phyloP scores from a whole-genome alignment of 2,888 invertebrate genomes.

The Pharmacophagus antenor region DNA sequence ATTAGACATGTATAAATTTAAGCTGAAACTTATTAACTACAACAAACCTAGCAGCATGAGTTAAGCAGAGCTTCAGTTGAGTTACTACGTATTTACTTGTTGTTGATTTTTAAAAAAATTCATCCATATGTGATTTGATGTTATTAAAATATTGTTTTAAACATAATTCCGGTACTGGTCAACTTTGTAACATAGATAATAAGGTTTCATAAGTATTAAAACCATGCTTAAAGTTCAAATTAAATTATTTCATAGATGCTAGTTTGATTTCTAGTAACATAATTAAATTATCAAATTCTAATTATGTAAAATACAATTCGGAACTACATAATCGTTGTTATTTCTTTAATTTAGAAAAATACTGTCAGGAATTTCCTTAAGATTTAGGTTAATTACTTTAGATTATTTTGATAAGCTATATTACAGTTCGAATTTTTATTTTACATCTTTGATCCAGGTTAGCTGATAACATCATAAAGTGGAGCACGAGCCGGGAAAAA shows the following conservation, averaged over 20 bases:
- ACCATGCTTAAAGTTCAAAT: too few species aligned
- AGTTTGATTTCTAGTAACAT: background rate
- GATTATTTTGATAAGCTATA: background rate
- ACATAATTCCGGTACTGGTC: background rate
- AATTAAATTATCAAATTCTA: background rate
- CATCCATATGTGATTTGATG: too few species aligned
- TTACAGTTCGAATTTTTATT: background rate
- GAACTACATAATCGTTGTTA: too few species aligned
- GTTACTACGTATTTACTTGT: slow-evolving; percentile 6
- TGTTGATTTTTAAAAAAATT: background rate
- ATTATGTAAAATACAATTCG: too few species aligned
- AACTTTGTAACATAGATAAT: background rate
- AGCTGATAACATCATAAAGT: slow-evolving; percentile 22
- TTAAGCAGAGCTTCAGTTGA: slow-evolving; percentile 28
- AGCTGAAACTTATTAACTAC: too few species aligned
- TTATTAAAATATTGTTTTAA: too few species aligned
- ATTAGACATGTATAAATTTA: background rate
- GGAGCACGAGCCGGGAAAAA: slow-evolving; percentile 17
- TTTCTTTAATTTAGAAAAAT: too few species aligned
- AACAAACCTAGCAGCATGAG: slow-evolving; percentile 25
- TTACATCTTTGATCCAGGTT: slow-evolving; percentile 6
- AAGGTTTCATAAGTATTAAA: too few species aligned
- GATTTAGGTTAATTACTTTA: too few species aligned
- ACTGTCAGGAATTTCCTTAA: too few species aligned
- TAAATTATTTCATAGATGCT: too few species aligned